These are phyloP conservation scores for Parnassius orleans DNA, from an alignment of 2,888 invertebrate species.

Conservation along the genomic window DNA sequence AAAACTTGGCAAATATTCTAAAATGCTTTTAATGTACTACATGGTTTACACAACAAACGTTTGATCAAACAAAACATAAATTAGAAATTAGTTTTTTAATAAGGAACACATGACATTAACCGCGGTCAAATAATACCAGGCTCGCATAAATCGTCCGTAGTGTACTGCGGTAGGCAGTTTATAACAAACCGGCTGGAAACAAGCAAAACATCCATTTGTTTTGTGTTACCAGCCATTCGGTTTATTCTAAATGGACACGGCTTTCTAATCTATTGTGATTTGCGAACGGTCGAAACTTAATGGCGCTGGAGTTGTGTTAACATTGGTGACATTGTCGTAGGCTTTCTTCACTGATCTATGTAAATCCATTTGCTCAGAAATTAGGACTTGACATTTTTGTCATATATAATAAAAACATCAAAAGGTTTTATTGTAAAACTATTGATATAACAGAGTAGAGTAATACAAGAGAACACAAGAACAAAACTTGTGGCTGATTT, in stretches of 20 bases:
- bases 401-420: too few relatives aligned
- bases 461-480: too few relatives aligned
- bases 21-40: too few relatives aligned
- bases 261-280: conserved; percentile 34
- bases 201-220: not conserved
- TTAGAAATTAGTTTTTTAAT: too few relatives aligned
- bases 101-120: too few relatives aligned
- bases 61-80: too few relatives aligned
- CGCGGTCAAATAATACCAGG: not conserved
- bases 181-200: conserved; percentile 6
- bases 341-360: conserved; percentile 1
- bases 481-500: too few relatives aligned
- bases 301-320: not conserved
- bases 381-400: not conserved
- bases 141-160: conserved; percentile 7
- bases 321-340: conserved; percentile 4
- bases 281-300: not conserved
- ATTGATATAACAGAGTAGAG: too few relatives aligned
- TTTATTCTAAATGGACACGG: conserved; percentile 20
- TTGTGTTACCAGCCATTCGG: not conserved
- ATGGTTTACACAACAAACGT: too few relatives aligned
- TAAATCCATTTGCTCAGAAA: not conserved
- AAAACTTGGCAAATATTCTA: too few relatives aligned
- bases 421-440: too few relatives aligned
- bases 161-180: not conserved